A percentile compares a stretch with the other conserved stretches of the same genome.
These are phyloP conservation scores for Rhyacophila evoluta DNA, from an alignment of 2,888 invertebrate species.

Conservation along the genomic window DNA sequence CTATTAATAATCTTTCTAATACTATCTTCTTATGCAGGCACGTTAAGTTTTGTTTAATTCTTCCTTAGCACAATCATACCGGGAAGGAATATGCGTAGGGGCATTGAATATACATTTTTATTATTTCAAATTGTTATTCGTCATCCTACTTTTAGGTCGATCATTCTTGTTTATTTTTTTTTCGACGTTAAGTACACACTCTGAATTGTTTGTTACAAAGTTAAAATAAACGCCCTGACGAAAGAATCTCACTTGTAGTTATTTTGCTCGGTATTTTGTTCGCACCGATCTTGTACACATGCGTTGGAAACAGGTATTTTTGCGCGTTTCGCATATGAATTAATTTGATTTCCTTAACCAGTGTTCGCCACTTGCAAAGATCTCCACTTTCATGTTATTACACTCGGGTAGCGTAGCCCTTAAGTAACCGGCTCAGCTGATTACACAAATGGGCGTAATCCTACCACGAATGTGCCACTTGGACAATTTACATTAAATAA, in stretches of 20 bases:
- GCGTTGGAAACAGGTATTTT: constrained; percentile 2
- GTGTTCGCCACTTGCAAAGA: constrained; percentile 16
- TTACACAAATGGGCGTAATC: background rate
- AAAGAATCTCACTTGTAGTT: background rate
- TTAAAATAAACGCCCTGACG: background rate
- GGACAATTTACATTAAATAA: too few species aligned
- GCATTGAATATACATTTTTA: too few species aligned
- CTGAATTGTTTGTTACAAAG: too few species aligned
- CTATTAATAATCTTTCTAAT: too few species aligned
- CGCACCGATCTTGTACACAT: background rate
- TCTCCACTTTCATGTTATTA: background rate
- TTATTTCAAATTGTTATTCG: too few species aligned
- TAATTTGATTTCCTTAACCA: constrained; percentile 15
- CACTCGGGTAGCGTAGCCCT: background rate
- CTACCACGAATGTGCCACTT: background rate
- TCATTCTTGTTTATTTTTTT: too few species aligned
- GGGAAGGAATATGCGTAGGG: too few species aligned
- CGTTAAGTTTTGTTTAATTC: too few species aligned
- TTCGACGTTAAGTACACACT: too few species aligned
- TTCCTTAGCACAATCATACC: too few species aligned
- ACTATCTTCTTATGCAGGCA: too few species aligned
- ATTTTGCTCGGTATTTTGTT: background rate
- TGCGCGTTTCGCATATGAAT: constrained; percentile 20
- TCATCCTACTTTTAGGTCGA: too few species aligned
- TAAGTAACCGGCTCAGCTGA: background rate